Percentiles rank a stretch among this genome's conserved stretches.
Evolutionary conservation across 92 coral and sea anemone species (phyloP).

Genomic region (Heliopora coerulea): DNA sequence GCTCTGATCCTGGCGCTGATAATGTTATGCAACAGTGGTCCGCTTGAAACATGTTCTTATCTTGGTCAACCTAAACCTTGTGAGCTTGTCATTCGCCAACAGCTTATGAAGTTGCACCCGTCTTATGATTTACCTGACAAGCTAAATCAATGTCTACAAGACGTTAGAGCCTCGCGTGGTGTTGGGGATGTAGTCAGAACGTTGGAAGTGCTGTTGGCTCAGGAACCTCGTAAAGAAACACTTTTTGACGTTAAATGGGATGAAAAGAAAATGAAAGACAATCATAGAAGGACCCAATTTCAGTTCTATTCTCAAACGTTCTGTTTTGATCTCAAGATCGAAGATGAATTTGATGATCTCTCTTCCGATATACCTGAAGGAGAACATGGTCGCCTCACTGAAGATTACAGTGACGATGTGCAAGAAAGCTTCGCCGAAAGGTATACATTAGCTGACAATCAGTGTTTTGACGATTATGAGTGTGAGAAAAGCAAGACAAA

Average conservation of each 20-base stretch:
- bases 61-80: constrained; percentile 52
- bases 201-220: constrained; percentile 51
- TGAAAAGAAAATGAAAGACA: background rate
- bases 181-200: constrained; percentile 56
- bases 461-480: background rate
- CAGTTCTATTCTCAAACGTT: background rate
- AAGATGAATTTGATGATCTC: background rate
- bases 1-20: constrained; percentile 68
- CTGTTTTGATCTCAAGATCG: background rate
- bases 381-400: background rate
- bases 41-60: too few relatives aligned
- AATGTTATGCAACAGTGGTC: constrained; percentile 88
- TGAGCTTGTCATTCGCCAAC: constrained; percentile 48
- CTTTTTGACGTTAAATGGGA: constrained; percentile 69
- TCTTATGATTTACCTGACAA: constrained; percentile 45
- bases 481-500: background rate
- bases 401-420: constrained; percentile 1
- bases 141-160: constrained; percentile 53
- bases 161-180: constrained; percentile 42
- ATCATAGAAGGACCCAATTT: background rate
- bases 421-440: constrained; percentile 1
- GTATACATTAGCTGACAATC: background rate
- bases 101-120: constrained; percentile 36
- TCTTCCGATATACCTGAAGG: background rate
- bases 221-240: constrained; percentile 50